These are phyloP conservation scores for Myotis daubentonii DNA, from an alignment of 2,797 vertebrate genomes.

Conservation along the genomic window DNA sequence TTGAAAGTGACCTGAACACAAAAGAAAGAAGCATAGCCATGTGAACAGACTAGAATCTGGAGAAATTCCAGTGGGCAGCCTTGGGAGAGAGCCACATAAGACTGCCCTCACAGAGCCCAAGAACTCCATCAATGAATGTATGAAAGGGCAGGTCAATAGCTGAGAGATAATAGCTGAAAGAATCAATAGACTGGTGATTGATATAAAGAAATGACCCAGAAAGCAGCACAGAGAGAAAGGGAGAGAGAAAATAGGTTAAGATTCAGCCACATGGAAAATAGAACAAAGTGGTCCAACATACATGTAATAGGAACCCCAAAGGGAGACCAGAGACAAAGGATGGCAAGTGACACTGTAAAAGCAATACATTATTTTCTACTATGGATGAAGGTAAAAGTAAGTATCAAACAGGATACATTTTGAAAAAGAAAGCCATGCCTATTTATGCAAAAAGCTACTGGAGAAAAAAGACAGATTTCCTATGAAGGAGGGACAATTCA, in stretches of 20 bases:
- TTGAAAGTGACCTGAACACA: not conserved
- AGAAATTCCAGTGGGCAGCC: rapidly evolving
- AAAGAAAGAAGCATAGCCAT: not conserved
- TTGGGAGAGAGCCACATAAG: not conserved
- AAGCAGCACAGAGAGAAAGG: not conserved
- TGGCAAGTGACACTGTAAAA: rapidly evolving
- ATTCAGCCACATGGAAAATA: rapidly evolving
- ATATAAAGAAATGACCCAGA: not conserved
- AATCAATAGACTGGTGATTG: not conserved
- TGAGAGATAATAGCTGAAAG: not conserved
- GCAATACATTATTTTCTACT: rapidly evolving
- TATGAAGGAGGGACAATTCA: rapidly evolving
- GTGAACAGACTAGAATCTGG: not conserved
- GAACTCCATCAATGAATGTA: not conserved
- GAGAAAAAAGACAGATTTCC: not conserved
- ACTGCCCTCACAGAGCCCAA: too few relatives aligned
- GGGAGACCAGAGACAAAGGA: not conserved
- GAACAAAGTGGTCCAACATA: not conserved
- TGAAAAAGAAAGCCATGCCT: not conserved
- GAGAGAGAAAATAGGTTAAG: not conserved
- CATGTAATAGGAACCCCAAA: not conserved
- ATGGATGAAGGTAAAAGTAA: not conserved
- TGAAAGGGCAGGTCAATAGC: not conserved
- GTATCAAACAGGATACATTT: not conserved
- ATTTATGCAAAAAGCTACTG: not conserved